A percentile compares a stretch with the other conserved stretches of the same genome.
Conservation (phyloP, 2,113 vertebrate species). For the Laterallus jamaicensis region DNA sequence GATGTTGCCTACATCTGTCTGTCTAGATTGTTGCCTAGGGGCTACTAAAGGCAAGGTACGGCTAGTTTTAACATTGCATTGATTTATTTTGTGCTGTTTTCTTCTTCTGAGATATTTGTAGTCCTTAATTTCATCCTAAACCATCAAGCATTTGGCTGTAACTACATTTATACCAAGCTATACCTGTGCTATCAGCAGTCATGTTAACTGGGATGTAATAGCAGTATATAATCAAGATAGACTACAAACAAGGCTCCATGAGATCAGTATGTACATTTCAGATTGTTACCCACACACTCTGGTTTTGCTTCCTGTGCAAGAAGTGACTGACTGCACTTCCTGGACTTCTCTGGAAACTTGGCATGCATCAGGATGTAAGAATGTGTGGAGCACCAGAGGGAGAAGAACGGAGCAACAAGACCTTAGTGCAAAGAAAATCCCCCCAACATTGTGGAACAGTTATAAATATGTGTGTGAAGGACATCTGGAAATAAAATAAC, state of each 20-base stretch:
- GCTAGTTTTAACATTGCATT: background rate
- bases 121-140: background rate
- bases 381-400: background rate
- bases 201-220: background rate
- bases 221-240: background rate
- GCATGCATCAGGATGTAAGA: background rate
- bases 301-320: background rate
- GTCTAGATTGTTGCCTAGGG: background rate
- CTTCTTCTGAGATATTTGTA: background rate
- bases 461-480: constrained; percentile 29
- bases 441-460: background rate
- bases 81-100: background rate
- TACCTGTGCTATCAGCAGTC: background rate
- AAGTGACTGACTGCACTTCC: background rate
- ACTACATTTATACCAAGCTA: background rate
- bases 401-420: background rate
- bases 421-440: background rate
- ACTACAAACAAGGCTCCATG: background rate
- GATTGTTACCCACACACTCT: background rate
- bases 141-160: background rate
- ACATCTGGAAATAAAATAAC: constrained; percentile 2
- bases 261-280: background rate
- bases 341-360: background rate
- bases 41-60: background rate
- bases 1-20: background rate